Base-by-base conservation (phyloP, 2,113 vertebrate species). In the Callospermophilus lateralis region DNA sequence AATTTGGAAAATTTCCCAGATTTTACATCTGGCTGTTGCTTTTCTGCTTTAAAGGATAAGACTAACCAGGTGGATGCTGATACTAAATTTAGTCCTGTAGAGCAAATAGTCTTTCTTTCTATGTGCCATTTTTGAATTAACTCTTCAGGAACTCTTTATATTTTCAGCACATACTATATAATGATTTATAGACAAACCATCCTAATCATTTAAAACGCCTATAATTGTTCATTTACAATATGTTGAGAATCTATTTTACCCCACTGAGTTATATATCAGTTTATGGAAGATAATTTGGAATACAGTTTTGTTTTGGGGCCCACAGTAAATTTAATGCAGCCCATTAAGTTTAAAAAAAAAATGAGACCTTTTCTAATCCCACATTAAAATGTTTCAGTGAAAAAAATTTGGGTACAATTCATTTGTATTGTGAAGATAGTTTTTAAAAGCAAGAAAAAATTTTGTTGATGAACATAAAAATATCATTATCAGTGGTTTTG, bases 1-100 rank as follows among this genome's bases (percentile, higher is more conserved):
- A 94, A 90, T 93, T 91, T 94, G 86, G 68, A 84, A 93, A 79
- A 32, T 65, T 93, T 93, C 70, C 94, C 90, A 95, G 45, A 72
- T 42, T 96, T 96, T 87, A 94, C 32, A 76, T 89, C 78, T 95
- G 63, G 19, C 17, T 92, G 53, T 65, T 78, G 79, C 37, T 67
- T 89, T 95, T 95, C 74, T 12, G 55, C 92, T 77, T 96, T 86
- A 70, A 58, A 95, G 39, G 51, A 74, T 73, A 72, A 78, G 67
- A 92, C 65, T 58, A 63, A 84, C 28, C 24, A 89, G 39, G 76
- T 84, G 48, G 70, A 93, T 92, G 67, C 24, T 83, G 74, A 92
- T 53, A 89, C 58, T 89, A 86, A 74, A 19, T 84, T 88, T 96
- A 86, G 24, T 89, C 74, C 51, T 37, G 34, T 63, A 72, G 34